Evolutionary conservation across 2,113 vertebrate species (phyloP).

Genomic region (Dasyprocta punctata): DNA sequence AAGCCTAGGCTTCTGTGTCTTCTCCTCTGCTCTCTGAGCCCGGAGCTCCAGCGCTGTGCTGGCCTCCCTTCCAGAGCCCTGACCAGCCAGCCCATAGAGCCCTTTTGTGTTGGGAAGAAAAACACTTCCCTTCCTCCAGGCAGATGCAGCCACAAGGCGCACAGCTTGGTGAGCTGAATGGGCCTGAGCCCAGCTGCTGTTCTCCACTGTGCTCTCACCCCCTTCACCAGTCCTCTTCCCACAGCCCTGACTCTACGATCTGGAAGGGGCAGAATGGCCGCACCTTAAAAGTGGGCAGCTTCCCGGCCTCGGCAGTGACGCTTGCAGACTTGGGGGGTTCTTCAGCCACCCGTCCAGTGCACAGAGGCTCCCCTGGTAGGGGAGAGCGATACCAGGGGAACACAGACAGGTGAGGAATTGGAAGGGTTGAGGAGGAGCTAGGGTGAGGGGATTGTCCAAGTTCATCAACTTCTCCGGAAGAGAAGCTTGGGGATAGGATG

Average conservation of each 20-base stretch:
- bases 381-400: conserved; percentile 80
- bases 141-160: not conserved
- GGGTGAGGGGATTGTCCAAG: not conserved
- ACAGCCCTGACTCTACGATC: conserved; percentile 87
- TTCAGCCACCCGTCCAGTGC: not conserved
- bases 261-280: conserved; percentile 94
- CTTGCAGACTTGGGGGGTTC: conserved; percentile 30
- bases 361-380: conserved; percentile 1
- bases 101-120: conserved; percentile 31
- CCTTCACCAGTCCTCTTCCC: conserved; percentile 2
- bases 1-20: not conserved
- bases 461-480: not conserved
- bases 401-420: conserved; percentile 85
- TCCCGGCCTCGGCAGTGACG: conserved; percentile 84
- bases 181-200: not conserved
- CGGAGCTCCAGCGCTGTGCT: not conserved
- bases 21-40: not conserved
- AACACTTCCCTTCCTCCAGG: conserved; percentile 6
- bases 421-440: not conserved
- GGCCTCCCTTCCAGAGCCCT: not conserved
- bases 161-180: not conserved
- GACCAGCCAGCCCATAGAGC: not conserved
- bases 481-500: not conserved
- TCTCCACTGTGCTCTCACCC: not conserved
- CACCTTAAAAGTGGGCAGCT: conserved; percentile 88